phyloP scores from a whole-genome alignment of 2,797 vertebrate genomes.

The Myripristis murdjan region DNA sequence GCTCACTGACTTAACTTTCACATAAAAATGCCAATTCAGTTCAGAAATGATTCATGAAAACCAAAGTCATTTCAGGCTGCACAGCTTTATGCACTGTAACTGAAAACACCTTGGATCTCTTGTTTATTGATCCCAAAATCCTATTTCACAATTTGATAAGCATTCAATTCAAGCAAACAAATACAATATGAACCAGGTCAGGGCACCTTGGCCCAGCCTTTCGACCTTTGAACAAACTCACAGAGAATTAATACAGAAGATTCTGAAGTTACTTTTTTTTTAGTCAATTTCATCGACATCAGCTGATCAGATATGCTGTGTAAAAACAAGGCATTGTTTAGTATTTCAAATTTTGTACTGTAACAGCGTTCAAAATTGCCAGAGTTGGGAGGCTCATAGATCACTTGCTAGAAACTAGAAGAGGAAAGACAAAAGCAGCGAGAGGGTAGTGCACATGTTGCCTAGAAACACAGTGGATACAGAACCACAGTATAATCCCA shows the following conservation, averaged over 20 bases:
- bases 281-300: neutral
- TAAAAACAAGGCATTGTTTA: neutral
- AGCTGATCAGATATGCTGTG: neutral
- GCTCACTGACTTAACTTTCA: constrained; percentile 30
- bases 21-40: constrained; percentile 5
- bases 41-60: constrained; percentile 19
- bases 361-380: no score
- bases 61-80: constrained; percentile 22
- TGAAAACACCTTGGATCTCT: constrained; percentile 31
- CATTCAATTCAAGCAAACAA: constrained; percentile 58
- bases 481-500: no score
- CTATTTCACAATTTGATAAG: constrained; percentile 67
- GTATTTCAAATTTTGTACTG: no score
- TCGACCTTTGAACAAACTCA: constrained; percentile 14
- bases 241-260: constrained; percentile 21
- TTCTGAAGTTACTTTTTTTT: neutral
- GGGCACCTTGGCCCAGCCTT: constrained; percentile 20
- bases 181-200: constrained; percentile 42
- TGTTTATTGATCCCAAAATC: constrained; percentile 69
- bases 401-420: no score
- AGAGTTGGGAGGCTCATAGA: no score
- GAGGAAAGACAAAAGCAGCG: no score
- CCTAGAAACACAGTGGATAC: no score
- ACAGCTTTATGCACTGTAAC: neutral
- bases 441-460: no score